Base-by-base conservation (phyloP, 2,888 invertebrate genomes). In the Meganola albula region DNA sequence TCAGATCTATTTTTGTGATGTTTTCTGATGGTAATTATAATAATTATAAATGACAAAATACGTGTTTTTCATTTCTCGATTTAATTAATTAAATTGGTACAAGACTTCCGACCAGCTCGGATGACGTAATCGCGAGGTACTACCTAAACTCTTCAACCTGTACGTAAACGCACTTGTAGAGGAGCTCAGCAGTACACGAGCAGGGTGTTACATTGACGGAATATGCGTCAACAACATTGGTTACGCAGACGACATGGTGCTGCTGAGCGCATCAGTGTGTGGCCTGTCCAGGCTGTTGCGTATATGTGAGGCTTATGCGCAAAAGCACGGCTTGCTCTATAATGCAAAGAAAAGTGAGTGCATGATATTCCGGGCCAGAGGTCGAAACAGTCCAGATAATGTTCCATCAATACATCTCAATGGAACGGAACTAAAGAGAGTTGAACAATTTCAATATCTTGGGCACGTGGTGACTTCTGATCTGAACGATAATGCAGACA, bases 391-490 rank as follows among this genome's bases (percentile, higher is more conserved):
- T 21, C 31, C 25, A 13, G 12, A 25, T 25, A 7, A 3, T 4
- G 8, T 25, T n/a, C 30, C 24, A 4, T 3, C 16, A 16, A n/a
- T 24, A 10, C 12, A 8, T n/a, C 16, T 32, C 2, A 29, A 34
- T 7, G 28, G 28, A 8, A 4, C 10, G 1, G 9, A 12, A 7
- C 21, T 35, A 2, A 10, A 16, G 4, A 29, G 26, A 6, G 34
- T 36, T 0, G n/a, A 27, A 1, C 3, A 18, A n/a, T 40, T 40
- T 29, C 35, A 36, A 26, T 44, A 44, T 23, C 25, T 40, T 3
- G 40, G 38, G 9, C 40, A 44, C 18, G 13, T 36, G 3, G 11
- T 43, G 7, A 37, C 27, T 10, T n/a, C 18, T 6, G 31, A 39
- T n/a, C 31, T 39, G 10, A 20, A 16, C 2, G 42, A 42, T 22